These are phyloP conservation scores for Lonchura striata DNA, from an alignment of 2,113 vertebrate species.

Conservation along the genomic window DNA sequence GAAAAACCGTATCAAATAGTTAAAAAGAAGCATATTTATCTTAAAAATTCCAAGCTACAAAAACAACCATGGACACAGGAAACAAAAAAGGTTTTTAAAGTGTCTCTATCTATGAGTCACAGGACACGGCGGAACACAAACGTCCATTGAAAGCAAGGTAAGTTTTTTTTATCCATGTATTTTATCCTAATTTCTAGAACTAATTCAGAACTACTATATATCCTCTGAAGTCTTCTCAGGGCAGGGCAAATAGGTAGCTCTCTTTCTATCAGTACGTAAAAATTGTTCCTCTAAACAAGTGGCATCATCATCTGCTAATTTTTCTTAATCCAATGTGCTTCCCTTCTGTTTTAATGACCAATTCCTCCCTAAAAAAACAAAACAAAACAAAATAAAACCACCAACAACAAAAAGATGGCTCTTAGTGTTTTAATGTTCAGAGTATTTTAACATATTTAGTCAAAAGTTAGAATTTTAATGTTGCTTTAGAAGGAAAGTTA, in stretches of 20 bases:
- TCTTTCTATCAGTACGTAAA: background rate
- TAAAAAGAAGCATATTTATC: background rate
- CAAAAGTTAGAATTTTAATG: background rate
- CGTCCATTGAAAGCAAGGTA: background rate
- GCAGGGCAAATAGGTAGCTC: background rate
- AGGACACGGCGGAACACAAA: background rate
- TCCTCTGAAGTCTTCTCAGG: background rate
- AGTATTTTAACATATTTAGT: background rate
- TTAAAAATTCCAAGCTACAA: background rate
- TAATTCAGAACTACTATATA: background rate
- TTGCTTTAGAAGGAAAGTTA: background rate
- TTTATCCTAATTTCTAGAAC: background rate
- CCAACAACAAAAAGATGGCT: too few relatives aligned
- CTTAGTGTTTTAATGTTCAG: background rate
- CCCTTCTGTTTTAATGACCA: background rate
- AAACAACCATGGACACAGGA: background rate
- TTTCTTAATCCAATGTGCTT: background rate
- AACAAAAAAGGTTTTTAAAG: background rate
- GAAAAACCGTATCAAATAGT: background rate
- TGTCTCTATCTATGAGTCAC: background rate
- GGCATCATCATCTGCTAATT: background rate
- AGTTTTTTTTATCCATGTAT: background rate
- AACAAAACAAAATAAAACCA: background rate
- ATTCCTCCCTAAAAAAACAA: background rate
- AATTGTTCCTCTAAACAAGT: background rate